Evolutionary conservation across 2,113 vertebrate species (phyloP).

Genomic region (Cyanistes caeruleus): DNA sequence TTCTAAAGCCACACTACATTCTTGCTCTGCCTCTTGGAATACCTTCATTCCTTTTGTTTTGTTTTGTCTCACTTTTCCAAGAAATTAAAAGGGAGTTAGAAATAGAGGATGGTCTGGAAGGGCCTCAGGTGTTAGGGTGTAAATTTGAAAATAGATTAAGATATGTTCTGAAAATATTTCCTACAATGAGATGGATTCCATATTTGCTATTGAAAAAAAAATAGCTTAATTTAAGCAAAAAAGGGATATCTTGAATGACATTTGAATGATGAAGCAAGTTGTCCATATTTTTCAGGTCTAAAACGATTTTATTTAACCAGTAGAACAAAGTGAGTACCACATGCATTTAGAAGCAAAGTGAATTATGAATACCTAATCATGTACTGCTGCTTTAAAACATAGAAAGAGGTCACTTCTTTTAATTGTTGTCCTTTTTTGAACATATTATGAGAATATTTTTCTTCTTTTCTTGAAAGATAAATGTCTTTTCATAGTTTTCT

Average conservation of each 20-base stretch:
- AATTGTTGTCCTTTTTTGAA: neutral
- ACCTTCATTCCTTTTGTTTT: neutral
- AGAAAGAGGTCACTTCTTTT: neutral
- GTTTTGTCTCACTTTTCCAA: neutral
- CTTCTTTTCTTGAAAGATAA: neutral
- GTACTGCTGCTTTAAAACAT: neutral
- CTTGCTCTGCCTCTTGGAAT: neutral
- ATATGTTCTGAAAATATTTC: neutral
- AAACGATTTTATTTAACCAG: neutral
- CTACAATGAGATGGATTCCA: neutral
- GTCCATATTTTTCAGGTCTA: neutral
- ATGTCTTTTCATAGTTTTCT: neutral
- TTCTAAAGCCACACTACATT: neutral
- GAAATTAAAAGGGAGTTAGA: neutral
- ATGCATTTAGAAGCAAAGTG: neutral
- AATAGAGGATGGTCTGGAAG: neutral
- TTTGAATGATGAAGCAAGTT: neutral
- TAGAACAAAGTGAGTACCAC: neutral
- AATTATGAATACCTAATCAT: neutral
- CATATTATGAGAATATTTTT: neutral
- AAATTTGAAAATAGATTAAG: neutral
- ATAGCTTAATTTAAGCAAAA: neutral
- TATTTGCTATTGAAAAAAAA: neutral
- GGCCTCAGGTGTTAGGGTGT: fast-evolving
- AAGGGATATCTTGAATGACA: neutral